These are phyloP conservation scores for Mus minutoides DNA, from an alignment of 2,797 vertebrate species.

Conservation along the genomic window DNA sequence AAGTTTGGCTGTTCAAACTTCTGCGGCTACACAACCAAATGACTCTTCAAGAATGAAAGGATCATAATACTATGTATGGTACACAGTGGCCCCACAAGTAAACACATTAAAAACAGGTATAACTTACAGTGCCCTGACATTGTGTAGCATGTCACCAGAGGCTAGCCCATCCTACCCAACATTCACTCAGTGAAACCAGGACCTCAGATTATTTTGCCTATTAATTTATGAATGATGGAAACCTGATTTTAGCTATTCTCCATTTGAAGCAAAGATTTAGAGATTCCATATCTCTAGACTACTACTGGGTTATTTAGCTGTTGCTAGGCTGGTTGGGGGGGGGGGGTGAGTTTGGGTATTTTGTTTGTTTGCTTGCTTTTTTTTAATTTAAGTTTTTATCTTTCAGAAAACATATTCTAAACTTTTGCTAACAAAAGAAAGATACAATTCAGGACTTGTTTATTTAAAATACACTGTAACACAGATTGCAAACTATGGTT, in stretches of 20 bases:
- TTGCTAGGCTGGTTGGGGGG: neutral
- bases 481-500: slow-evolving; percentile 57
- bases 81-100: slow-evolving; percentile 35
- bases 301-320: slow-evolving; percentile 61
- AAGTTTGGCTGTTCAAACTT: neutral
- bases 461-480: slow-evolving; percentile 72
- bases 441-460: slow-evolving; percentile 78
- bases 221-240: slow-evolving; percentile 60
- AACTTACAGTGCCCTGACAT: slow-evolving; percentile 70
- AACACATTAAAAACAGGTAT: slow-evolving; percentile 73
- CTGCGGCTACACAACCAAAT: neutral
- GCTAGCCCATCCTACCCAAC: slow-evolving; percentile 81
- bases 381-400: slow-evolving; percentile 76
- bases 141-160: slow-evolving; percentile 77
- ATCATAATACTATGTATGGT: neutral
- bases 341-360: too few relatives aligned
- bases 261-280: slow-evolving; percentile 69
- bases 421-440: slow-evolving; percentile 66
- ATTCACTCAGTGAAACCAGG: slow-evolving; percentile 83
- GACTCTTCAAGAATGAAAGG: slow-evolving; percentile 59
- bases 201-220: slow-evolving; percentile 54
- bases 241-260: slow-evolving; percentile 34
- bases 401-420: slow-evolving; percentile 73
- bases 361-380: slow-evolving; percentile 59
- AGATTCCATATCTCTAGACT: slow-evolving; percentile 36